Base-by-base conservation (phyloP, 2,888 invertebrate species). In the Halocaridina rubra region DNA sequence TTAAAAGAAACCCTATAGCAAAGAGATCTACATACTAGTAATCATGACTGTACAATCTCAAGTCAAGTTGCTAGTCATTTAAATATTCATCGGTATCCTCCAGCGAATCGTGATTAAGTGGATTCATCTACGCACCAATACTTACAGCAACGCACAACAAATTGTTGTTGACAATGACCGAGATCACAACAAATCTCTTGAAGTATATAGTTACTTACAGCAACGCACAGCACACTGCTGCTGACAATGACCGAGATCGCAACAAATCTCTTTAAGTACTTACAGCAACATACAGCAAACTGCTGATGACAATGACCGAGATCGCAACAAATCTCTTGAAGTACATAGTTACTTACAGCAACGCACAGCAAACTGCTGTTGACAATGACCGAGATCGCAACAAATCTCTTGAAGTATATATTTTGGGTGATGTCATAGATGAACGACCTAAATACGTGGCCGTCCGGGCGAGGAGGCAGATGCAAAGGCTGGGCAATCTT, bases 401-500 rank as follows among this genome's bases (percentile, higher is more conserved):
- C 97, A 88, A 96, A 94, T 88, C 98, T 93, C 91, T 99, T 99
- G 92, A 99, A 99, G 90, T 95, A 94, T 88, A 97, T 95, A 91
- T 98, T 96, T 91, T 99, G 98, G 0, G 99, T 99, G 88, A 99
- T 96, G 91, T 99, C 99, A 90, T 99, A 99, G 80, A 99, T 97
- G 90, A 97, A 96, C 2, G 97, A 96, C 81, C 99, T 94, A 89
- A 98, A 95, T 90, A 95, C 95, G 88, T 95, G 94, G 0, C 97
- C 96, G 91, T 98, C 98, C 8, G 99, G 99, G 89, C 98, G 93
- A 0, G 99, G 99, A 0, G 99, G 99, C 87, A 99, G 93, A 91
- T 99, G 99, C 0, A 99, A 92, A 0, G 99, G 99, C 91, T 99
- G 99, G 4, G 99, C 99, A 90, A 99, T 98, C 93, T 99, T 99